Evolutionary conservation across 2,888 invertebrate species (phyloP), one percentile per base, ranked within the genome.

Genomic region (Ellobium chinense): DNA sequence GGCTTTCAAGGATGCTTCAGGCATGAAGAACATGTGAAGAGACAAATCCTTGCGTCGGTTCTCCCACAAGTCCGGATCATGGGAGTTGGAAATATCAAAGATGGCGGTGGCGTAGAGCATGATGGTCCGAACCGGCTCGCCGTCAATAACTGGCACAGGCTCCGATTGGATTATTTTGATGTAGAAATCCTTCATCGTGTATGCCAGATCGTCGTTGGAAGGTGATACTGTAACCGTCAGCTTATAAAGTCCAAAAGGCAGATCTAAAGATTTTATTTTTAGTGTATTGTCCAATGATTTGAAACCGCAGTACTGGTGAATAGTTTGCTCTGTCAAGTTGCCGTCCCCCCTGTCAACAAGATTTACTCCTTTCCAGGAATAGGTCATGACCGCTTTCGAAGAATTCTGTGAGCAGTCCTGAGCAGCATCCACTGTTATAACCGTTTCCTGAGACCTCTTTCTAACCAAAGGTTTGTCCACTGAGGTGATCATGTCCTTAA

Each of bases 11-110:
- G 72, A 82, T n/a, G 83, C 81, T 82, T 88, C 87, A n/a, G 85
- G 84, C 84, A 87, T 83, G 66, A 90, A 91, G 76, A 92, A 87
- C 7, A 92, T 80, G 65, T 89, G 85, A 39, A 87, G 89, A 4
- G 83, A 80, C 46, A 92, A 84, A 14, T 89, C 91, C 14, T 88
- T 87, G 36, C 86, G 84, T 56, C 86, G 88, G 56, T 87, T 80
- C 12, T 68, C 62, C 0, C 60, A 37, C 31, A 89, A 82, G 82
- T 91, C 91, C 1, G 91, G 91, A 75, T 91, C 90, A 24, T 85
- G 78, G 2, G 89, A 89, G n/a, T 73, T 79, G 9, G 85, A 83
- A 73, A 89, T 84, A 78, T 89, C 88, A 54, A 89, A 82, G 72
- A 87, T 88, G 29, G 88, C 87, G 9, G 85, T 88, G 2, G 86